A percentile compares a stretch with the other conserved stretches of the same genome.
Conservation (phyloP, 1,140 invertebrate species). For the Drusus annulatus region DNA sequence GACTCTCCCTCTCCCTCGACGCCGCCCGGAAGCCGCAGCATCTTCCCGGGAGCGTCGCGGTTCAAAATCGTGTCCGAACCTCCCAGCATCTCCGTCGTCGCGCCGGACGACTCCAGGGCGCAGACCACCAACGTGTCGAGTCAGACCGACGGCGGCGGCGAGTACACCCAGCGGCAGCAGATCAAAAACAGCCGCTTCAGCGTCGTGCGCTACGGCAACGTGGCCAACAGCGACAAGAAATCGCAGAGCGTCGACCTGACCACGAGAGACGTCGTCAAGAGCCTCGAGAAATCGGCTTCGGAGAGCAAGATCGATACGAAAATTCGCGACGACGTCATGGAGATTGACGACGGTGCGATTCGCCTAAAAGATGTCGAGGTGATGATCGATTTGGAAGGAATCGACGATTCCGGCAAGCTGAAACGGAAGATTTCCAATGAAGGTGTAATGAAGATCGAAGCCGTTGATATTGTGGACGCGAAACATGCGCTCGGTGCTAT, state of each 20-base stretch:
- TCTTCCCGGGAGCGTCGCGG: slow-evolving; percentile 60
- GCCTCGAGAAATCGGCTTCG: neutral
- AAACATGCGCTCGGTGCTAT: slow-evolving; percentile 59
- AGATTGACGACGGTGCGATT: slow-evolving; percentile 52
- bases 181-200: slow-evolving; percentile 64
- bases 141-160: neutral
- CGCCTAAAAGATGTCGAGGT: slow-evolving; percentile 48
- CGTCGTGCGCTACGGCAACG: slow-evolving; percentile 65
- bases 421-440: neutral
- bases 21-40: slow-evolving; percentile 29
- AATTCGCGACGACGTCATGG: neutral
- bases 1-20: slow-evolving; percentile 62
- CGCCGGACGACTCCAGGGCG: slow-evolving; percentile 1
- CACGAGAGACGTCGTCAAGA: neutral
- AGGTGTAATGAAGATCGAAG: neutral
- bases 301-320: neutral
- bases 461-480: neutral
- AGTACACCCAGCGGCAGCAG: slow-evolving; percentile 44
- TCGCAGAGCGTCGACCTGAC: neutral
- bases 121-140: slow-evolving; percentile 13
- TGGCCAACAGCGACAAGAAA: neutral
- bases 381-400: slow-evolving; percentile 38
- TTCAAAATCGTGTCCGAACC: slow-evolving; percentile 65
- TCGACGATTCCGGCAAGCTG: neutral
- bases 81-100: slow-evolving; percentile 48